Percentiles rank a stretch among this genome's conserved stretches.
Conservation (phyloP, 2,113 vertebrate species). For the Oreochromis spilurus region DNA sequence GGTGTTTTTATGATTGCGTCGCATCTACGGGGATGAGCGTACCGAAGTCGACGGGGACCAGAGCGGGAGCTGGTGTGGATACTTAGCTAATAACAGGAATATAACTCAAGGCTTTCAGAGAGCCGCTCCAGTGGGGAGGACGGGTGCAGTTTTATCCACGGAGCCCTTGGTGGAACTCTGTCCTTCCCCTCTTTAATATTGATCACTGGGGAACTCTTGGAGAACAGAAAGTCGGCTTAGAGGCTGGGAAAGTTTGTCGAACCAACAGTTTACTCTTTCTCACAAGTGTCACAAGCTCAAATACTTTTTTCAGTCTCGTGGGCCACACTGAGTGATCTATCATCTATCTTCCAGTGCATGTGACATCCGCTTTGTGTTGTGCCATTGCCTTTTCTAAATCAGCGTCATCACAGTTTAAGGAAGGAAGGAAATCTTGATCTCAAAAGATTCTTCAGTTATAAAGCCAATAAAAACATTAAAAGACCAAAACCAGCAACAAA, state of each 20-base stretch:
- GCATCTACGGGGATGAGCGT: slow-evolving; percentile 32
- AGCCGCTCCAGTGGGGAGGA: slow-evolving; percentile 29
- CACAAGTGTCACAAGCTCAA: slow-evolving; percentile 5
- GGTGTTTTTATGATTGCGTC: slow-evolving; percentile 48
- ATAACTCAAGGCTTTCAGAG: slow-evolving; percentile 50
- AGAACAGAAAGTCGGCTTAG: slow-evolving; percentile 25
- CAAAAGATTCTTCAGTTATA: not conserved
- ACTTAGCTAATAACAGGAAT: slow-evolving; percentile 58
- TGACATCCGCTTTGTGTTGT: not conserved
- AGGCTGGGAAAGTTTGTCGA: slow-evolving; percentile 46
- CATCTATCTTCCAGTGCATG: not conserved
- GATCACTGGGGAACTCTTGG: slow-evolving; percentile 46
- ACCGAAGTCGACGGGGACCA: slow-evolving; percentile 13
- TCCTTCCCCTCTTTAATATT: slow-evolving; percentile 65
- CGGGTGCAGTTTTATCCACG: slow-evolving; percentile 12
- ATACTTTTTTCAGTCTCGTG: not conserved
- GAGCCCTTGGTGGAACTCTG: slow-evolving; percentile 49
- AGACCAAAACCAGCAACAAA: not conserved
- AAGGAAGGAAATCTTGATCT: not conserved
- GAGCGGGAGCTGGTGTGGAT: slow-evolving; percentile 30
- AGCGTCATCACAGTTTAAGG: not conserved
- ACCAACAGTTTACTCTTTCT: slow-evolving; percentile 36
- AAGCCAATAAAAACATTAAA: not conserved
- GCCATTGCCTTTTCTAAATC: not conserved
- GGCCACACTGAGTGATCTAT: not conserved